phyloP scores from a whole-genome alignment of 1,140 invertebrate species.

The Hycleus phaleratus region DNA sequence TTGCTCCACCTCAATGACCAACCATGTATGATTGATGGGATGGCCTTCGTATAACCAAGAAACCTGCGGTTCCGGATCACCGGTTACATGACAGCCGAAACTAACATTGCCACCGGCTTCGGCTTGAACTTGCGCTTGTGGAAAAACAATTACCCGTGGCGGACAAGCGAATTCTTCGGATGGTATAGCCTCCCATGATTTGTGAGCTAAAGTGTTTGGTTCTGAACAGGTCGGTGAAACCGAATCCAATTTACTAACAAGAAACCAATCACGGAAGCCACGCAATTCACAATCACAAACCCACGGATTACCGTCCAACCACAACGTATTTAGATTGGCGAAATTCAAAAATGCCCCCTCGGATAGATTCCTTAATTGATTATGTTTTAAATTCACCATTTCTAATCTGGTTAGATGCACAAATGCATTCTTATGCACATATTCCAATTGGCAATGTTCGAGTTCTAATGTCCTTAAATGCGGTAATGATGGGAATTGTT shows the following conservation, averaged over 20 bases:
- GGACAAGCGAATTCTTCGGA: constrained; percentile 65
- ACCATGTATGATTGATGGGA: constrained; percentile 43
- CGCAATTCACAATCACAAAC: constrained; percentile 77
- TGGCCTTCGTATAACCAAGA: constrained; percentile 76
- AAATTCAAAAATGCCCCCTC: constrained; percentile 58
- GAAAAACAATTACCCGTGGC: constrained; percentile 48
- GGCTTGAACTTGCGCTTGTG: constrained; percentile 47
- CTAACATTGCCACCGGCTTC: constrained; percentile 68
- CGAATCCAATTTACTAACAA: constrained; percentile 59
- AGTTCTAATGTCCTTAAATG: constrained; percentile 66
- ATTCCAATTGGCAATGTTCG: constrained; percentile 63
- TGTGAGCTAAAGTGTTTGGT: constrained; percentile 50
- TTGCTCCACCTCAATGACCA: constrained; percentile 41
- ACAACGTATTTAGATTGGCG: constrained; percentile 64
- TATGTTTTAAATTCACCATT: constrained; percentile 61
- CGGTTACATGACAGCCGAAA: constrained; percentile 69
- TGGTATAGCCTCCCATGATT: constrained; percentile 58
- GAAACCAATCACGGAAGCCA: constrained; percentile 72
- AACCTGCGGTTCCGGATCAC: constrained; percentile 75
- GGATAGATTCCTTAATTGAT: constrained; percentile 58
- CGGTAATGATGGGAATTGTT: constrained; percentile 63
- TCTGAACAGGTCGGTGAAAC: constrained; percentile 55
- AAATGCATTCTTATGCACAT: constrained; percentile 65
- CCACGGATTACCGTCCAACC: constrained; percentile 82
- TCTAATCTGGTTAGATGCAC: constrained; percentile 58